Percentiles rank a stretch among this genome's conserved stretches.
These are phyloP conservation scores for Eremophila alpestris DNA, from an alignment of 2,797 vertebrate species.

Conservation along the genomic window DNA sequence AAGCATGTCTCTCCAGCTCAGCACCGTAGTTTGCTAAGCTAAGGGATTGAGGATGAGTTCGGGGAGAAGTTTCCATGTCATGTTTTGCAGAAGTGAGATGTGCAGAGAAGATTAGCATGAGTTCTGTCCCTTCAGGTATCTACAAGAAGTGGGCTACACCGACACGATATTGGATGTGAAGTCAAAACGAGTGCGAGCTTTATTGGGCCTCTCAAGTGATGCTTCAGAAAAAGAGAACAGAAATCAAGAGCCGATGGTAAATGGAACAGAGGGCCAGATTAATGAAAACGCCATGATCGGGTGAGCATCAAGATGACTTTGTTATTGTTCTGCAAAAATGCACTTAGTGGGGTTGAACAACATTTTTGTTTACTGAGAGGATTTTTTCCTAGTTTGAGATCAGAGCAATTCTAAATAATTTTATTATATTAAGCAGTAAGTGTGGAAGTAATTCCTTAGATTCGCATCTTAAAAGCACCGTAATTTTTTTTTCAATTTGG, in stretches of 20 bases:
- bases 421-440: background rate
- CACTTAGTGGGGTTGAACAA: background rate
- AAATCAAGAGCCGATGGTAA: constrained; percentile 89
- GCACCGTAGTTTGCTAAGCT: constrained; percentile 41
- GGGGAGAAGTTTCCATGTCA: constrained; percentile 15
- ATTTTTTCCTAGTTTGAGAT: background rate
- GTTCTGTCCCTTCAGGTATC: constrained; percentile 82
- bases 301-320: constrained; percentile 70
- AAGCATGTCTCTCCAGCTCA: constrained; percentile 59
- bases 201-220: constrained; percentile 90
- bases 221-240: constrained; percentile 84
- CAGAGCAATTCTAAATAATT: background rate
- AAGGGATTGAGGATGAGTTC: constrained; percentile 9
- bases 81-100: background rate
- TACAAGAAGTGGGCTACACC: constrained; percentile 98
- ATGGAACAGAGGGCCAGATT: constrained; percentile 88
- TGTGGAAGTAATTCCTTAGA: background rate
- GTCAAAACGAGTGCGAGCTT: constrained; percentile 90
- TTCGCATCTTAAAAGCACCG: background rate
- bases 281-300: constrained; percentile 88
- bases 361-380: background rate
- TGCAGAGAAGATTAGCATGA: constrained; percentile 31
- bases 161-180: constrained; percentile 98
- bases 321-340: background rate
- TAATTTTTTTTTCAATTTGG: background rate